phyloP scores from a whole-genome alignment of 2,888 invertebrate genomes.

The Drosophila mercatorum region DNA sequence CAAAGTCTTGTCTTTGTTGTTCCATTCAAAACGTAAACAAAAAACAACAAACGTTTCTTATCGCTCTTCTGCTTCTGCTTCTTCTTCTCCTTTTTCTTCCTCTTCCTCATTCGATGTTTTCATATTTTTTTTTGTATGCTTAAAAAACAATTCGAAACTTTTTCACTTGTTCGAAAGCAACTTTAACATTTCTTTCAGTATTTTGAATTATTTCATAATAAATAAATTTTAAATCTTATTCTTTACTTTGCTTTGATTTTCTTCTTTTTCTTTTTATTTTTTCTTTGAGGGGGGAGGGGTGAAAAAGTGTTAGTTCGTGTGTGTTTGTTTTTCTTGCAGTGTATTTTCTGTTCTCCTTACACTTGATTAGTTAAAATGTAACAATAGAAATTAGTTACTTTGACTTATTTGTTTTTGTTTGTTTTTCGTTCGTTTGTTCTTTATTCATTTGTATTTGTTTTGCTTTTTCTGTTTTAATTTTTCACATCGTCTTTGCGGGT shows the following conservation, averaged over 20 bases:
- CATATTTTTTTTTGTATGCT: conserved; percentile 27
- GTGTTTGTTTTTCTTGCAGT: conserved; percentile 23
- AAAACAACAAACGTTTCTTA: conserved; percentile 56
- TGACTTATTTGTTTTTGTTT: background rate
- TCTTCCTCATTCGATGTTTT: conserved; percentile 51
- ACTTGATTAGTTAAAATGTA: conserved; percentile 71
- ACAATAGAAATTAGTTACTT: conserved; percentile 47
- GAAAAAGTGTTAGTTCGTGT: conserved; percentile 38
- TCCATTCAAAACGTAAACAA: conserved; percentile 55
- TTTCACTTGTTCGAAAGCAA: conserved; percentile 45
- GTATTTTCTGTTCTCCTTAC: conserved; percentile 48
- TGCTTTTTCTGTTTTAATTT: conserved; percentile 82
- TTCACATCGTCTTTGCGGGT: conserved; percentile 86
- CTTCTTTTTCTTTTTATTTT: background rate
- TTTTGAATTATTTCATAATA: conserved; percentile 23
- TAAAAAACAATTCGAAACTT: conserved; percentile 53
- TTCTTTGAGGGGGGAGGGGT: conserved; percentile 4
- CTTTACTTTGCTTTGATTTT: conserved; percentile 11
- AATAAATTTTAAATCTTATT: conserved; percentile 13
- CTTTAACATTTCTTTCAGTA: conserved; percentile 38
- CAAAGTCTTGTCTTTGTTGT: conserved; percentile 62
- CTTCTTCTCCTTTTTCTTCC: conserved; percentile 1
- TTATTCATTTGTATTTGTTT: conserved; percentile 52
- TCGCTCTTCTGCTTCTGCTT: conserved; percentile 1
- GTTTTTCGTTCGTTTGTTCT: conserved; percentile 6